Conservation (phyloP, 2,888 invertebrate species). For the Branchinecta sandiegonensis region DNA sequence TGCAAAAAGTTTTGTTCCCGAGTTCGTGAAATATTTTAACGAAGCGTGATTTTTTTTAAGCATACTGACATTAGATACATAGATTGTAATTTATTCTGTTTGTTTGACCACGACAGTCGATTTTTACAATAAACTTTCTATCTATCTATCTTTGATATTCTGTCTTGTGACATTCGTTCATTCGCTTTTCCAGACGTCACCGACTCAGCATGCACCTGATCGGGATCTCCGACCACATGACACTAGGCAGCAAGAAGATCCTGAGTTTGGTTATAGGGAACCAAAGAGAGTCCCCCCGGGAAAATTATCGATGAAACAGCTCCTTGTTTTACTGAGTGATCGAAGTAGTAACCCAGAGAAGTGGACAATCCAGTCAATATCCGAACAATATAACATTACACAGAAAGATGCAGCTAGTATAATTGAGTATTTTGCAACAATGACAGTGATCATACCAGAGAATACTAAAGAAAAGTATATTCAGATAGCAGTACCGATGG, state of each 20-base stretch:
- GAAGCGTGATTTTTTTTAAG: too few species aligned
- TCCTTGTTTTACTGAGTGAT: not conserved
- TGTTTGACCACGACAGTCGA: too few species aligned
- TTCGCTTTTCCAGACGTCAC: not conserved
- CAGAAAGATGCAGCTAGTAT: not conserved
- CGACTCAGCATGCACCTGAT: not conserved
- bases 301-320: constrained; percentile 1
- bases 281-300: not conserved
- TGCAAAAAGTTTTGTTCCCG: too few species aligned
- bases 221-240: constrained; percentile 2
- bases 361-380: not conserved
- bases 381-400: not conserved
- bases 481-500: not conserved
- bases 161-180: too few species aligned
- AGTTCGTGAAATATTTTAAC: too few species aligned
- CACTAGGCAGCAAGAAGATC: constrained; percentile 1
- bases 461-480: not conserved
- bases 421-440: not conserved
- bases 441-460: constrained; percentile 13
- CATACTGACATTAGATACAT: too few species aligned
- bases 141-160: too few species aligned
- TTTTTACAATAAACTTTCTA: too few species aligned
- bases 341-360: not conserved
- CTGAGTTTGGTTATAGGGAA: not conserved
- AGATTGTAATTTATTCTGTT: too few species aligned